A percentile compares a stretch with the other conserved stretches of the same genome.
These are phyloP conservation scores for Drosophila tripunctata DNA, from an alignment of 2,888 invertebrate genomes.

Conservation along the genomic window DNA sequence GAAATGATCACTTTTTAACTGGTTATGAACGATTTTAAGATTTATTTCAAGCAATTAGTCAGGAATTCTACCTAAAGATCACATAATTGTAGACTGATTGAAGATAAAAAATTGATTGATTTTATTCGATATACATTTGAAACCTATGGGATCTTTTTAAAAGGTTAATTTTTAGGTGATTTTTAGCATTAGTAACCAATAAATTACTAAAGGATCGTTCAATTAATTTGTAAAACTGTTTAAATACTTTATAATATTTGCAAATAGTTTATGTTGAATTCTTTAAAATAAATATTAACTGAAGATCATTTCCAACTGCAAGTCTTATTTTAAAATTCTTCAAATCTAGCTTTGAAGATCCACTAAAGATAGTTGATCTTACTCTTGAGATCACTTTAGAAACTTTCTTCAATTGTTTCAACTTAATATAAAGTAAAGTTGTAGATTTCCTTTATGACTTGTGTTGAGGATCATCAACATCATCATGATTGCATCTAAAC, in stretches of 20 bases:
- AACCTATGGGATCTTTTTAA: too few species aligned
- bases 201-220: too few species aligned
- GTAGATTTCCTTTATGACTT: slow-evolving; percentile 13
- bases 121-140: too few species aligned
- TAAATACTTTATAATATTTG: too few species aligned
- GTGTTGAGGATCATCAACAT: slow-evolving; percentile 1
- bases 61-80: background rate
- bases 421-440: slow-evolving; percentile 14
- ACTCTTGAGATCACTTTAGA: background rate
- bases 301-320: background rate
- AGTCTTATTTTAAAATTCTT: background rate
- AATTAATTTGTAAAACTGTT: too few species aligned
- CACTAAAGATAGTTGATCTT: background rate
- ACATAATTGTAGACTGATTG: background rate
- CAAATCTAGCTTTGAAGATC: background rate
- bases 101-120: background rate
- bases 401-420: slow-evolving; percentile 6
- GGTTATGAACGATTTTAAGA: background rate
- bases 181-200: too few species aligned
- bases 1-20: slow-evolving; percentile 6
- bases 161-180: too few species aligned
- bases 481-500: slow-evolving; percentile 15
- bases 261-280: too few species aligned
- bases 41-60: background rate
- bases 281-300: background rate